Conservation (phyloP, 2,113 vertebrate species). For the Axis porcinus region DNA sequence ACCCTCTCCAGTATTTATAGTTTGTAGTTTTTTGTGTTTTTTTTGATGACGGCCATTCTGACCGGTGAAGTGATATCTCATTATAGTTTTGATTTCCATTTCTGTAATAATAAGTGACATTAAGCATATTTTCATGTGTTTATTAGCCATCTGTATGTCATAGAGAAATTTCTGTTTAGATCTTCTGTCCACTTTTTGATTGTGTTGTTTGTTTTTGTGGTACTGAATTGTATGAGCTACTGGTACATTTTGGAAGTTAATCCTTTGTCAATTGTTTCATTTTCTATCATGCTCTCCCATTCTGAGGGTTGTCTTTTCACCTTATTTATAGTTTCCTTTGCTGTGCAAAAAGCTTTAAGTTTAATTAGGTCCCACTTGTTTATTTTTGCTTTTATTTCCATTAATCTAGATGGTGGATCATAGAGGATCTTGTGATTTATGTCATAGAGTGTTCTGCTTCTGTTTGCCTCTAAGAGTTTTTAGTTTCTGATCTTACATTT, state of each 20-base stretch:
- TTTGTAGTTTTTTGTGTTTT: neutral
- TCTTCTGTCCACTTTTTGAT: neutral
- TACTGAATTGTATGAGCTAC: neutral
- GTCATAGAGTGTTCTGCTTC: neutral
- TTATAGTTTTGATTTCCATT: neutral
- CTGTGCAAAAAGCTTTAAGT: neutral
- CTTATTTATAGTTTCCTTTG: neutral
- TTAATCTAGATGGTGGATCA: rapidly evolving
- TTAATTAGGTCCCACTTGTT: neutral
- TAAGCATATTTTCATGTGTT: neutral
- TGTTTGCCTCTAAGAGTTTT: neutral
- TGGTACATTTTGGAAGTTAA: neutral
- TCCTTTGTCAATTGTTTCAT: neutral
- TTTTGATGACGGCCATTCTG: neutral
- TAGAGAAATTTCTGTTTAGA: neutral
- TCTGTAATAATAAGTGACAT: neutral
- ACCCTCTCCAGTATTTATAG: neutral
- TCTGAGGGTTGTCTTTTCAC: neutral
- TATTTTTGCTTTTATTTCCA: neutral
- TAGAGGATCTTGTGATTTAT: neutral
- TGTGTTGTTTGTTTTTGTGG: neutral
- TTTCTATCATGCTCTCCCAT: neutral
- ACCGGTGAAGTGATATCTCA: neutral
- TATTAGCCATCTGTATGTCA: neutral
- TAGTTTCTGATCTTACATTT: neutral